Base-by-base conservation (phyloP, 1,140 invertebrate species). In the Catajapyx aquilonaris region DNA sequence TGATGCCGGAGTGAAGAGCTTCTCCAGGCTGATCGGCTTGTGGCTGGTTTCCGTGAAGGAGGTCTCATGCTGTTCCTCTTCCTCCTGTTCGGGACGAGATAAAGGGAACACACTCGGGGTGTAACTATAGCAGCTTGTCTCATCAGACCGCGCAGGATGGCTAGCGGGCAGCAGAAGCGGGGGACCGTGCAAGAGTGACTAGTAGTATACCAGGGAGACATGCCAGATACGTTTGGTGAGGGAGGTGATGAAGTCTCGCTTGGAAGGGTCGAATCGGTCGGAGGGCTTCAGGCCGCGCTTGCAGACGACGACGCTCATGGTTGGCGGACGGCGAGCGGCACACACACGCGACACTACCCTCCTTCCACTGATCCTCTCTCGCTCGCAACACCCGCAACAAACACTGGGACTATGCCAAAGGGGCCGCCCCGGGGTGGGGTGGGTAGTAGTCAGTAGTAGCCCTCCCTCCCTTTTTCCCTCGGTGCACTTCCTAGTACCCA, bases 1-100 rank as follows among this genome's bases (percentile, higher is more conserved):
- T 9, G 68, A 64, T 13, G 80, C 78, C 23, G 81, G 81, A 3
- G 79, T 81, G 51, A 86, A 78, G 48, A 85, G 70, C 56, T 85
- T 83, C 51, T 81, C 74, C 46, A 85, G 62, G 52, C 81, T 75
- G 46, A 85, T 69, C 39, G 66, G 64, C 46, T 41, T 65, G 23
- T 41, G 35, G 37, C 7, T 13, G 39, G 11, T 15, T 31, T 20
- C 20, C 35, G 40, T 25, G 35, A 34, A 4, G 30, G 18, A 21
- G 36, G 23, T 44, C 38, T 21, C 41, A 37, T 43, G 32, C 32
- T 43, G 30, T 39, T 48, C 37, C 44, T 46, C 40, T 32, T 19
- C 16, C 5, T 9, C 25, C 11, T 20, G 9, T 19, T n/a, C 15
- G 15, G 7, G 7, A 13, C 7, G 13, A 13, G 7, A 28, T 28